A percentile compares a stretch with the other conserved stretches of the same genome.
Evolutionary conservation across 2,113 vertebrate species (phyloP).

Genomic region (Percina caprodes): DNA sequence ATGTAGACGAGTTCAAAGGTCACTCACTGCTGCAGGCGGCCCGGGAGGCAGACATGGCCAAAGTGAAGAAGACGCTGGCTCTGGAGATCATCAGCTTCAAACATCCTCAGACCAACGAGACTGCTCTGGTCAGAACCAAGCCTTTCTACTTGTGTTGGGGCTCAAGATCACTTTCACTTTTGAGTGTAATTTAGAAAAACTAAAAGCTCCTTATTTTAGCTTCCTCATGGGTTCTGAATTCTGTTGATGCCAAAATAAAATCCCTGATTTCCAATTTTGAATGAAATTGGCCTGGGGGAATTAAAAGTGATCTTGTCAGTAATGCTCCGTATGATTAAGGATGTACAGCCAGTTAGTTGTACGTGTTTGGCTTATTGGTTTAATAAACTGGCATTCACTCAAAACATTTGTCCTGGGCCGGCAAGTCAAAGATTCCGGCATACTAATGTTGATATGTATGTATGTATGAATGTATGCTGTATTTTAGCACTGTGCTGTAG

Average conservation of each 20-base stretch:
- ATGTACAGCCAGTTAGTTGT: not conserved
- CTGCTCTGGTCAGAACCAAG: slow-evolving; percentile 91
- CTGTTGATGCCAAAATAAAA: not conserved
- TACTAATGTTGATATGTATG: slow-evolving; percentile 45
- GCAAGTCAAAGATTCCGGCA: not conserved
- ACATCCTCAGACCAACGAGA: slow-evolving; percentile 98
- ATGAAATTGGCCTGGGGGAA: not conserved
- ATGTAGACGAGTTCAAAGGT: slow-evolving; percentile 98
- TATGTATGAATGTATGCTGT: too few species aligned
- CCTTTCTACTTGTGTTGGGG: not conserved
- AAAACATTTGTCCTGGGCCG: not conserved
- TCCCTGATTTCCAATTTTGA: not conserved
- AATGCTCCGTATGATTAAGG: not conserved
- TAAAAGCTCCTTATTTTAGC: too few species aligned
- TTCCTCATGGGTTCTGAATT: not conserved
- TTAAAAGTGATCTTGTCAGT: not conserved
- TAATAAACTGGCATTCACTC: not conserved
- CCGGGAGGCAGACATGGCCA: slow-evolving; percentile 96
- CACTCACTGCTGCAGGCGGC: slow-evolving; percentile 98
- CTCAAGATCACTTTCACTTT: not conserved
- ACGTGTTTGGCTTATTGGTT: not conserved
- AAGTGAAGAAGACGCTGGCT: slow-evolving; percentile 97
- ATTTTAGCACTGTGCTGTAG: slow-evolving; percentile 93
- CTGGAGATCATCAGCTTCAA: slow-evolving; percentile 99
- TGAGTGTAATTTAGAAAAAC: not conserved